Base-by-base conservation (phyloP, 1,140 invertebrate species). In the Potamilus streckersoni region DNA sequence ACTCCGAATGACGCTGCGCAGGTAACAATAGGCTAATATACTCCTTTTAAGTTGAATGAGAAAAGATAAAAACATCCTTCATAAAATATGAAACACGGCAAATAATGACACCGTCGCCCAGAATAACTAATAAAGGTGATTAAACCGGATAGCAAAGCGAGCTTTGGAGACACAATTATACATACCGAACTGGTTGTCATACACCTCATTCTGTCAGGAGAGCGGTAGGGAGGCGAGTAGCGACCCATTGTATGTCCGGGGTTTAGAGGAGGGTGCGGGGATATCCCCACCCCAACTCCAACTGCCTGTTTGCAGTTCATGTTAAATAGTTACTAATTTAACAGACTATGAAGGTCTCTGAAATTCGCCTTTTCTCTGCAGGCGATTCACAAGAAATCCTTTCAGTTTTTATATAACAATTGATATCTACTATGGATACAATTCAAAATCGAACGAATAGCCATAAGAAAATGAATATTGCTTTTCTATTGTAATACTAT, bases 301-400 rank as follows among this genome's bases (percentile, higher is more conserved):
- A 78, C 74, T 62, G 73, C 75, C 38, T 49, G 60, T 77, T 66
- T 71, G 73, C 73, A 71, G 19, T 73, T 49, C 16, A 60, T 56
- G 27, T n/a, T 20, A 20, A n/a, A n/a, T n/a, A 62, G 69, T 76
- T 73, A 76, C 67, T 60, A 66, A 68, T 64, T 57, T 55, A 69
- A 15, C 49, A 31, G 23, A 61, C 31, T 20, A 49, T 62, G 60
- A 2, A 62, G 58, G 12, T 64, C 13, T 55, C 63, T 17, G 65
- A 64, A 69, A 38, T 15, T 31, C 12, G n/a, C 19, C 49, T 23
- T 23, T 31, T 23, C 58, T n/a, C 38, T 69, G 20, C 69, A 38
- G n/a, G 31, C 59, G 12, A 61, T 38, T 31, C 19, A 20, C 84
- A 94, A 86, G 81, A 92, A 92, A 79, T 91, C 67, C 58, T 49